Base-by-base conservation (phyloP, 2,888 invertebrate species). In the Leucophora obtusa region DNA sequence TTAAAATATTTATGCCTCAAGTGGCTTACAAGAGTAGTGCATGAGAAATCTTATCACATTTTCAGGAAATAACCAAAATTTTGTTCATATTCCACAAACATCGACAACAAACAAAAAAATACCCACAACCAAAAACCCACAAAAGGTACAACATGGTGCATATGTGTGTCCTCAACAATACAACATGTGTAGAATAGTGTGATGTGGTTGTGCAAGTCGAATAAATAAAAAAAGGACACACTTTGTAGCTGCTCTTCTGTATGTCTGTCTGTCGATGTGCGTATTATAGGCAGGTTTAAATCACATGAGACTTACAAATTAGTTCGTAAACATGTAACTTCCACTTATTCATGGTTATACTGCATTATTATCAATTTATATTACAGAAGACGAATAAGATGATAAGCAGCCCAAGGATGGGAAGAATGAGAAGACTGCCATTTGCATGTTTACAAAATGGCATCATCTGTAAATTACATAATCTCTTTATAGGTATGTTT, bases 1-100 rank as follows among this genome's bases (percentile, higher is more conserved):
- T 72, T 78, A 68, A 72, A 68, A 78, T 72, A 72, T 72, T 68
- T 72, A 78, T 78, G 71, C 71, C 77, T 72, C 71, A 72, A 72
- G 60, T 66, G 59, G 54, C 66, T 66, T 50, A 33, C 58, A 53
- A 71, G 65, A 77, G 24, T n/a, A 54, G 33, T 60, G 71, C 53
- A 63, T 70, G 70, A 72, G 53, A 72, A 68, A 66, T 77, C 66
- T 78, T 72, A 78, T 72, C 77, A 72, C 54, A 72, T 78, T 66
- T 66, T 60, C 66, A 72, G 71, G 71, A 78, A 78, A 72, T 72
- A 72, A 66, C 71, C 60, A 78, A 65, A 65, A 77, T 66, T 60
- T 71, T 50, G 35, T 24, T 54, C 65, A 59, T 66, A 47, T 28
- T 28, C 7, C 51, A 58, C 17, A 9, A 33, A 47, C 50, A 59